phyloP scores from a whole-genome alignment of 2,888 invertebrate genomes.

The Ormyrus thymus region DNA sequence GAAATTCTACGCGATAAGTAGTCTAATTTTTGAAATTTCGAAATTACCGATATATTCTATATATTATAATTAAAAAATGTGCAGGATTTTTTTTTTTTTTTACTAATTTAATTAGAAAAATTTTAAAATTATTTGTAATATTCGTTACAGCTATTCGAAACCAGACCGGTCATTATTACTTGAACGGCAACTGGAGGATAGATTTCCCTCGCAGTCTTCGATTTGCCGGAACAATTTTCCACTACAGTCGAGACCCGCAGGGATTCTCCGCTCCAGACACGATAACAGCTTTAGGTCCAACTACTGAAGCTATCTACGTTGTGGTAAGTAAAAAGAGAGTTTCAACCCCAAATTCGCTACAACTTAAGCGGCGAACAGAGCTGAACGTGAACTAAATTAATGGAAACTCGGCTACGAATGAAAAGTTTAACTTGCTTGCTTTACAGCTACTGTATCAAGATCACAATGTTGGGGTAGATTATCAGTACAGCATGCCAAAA shows the following conservation, averaged over 20 bases:
- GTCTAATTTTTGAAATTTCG: too few species aligned
- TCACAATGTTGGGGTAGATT: constrained; percentile 88
- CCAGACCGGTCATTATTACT: constrained; percentile 87
- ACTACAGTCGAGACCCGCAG: constrained; percentile 89
- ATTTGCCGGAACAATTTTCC: constrained; percentile 91
- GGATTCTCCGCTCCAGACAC: constrained; percentile 91
- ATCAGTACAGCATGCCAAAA: constrained; percentile 92
- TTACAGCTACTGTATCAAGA: constrained; percentile 87
- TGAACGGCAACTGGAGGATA: constrained; percentile 96
- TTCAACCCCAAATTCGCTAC: background rate
- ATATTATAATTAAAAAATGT: too few species aligned
- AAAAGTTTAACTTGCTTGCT: constrained; percentile 35
- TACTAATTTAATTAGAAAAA: too few species aligned
- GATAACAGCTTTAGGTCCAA: constrained; percentile 89
- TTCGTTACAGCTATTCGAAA: constrained; percentile 86
- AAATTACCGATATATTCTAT: too few species aligned
- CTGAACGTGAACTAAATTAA: background rate
- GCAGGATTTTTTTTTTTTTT: too few species aligned
- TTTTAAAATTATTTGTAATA: too few species aligned
- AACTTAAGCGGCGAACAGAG: background rate
- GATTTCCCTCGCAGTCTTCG: constrained; percentile 88
- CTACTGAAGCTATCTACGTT: constrained; percentile 90
- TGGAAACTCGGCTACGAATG: background rate
- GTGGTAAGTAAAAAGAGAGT: constrained; percentile 79
- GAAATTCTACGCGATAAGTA: too few species aligned